Percentiles rank a stretch among this genome's conserved stretches.
Conservation (phyloP, 2,113 vertebrate species). For the Ursus arctos region DNA sequence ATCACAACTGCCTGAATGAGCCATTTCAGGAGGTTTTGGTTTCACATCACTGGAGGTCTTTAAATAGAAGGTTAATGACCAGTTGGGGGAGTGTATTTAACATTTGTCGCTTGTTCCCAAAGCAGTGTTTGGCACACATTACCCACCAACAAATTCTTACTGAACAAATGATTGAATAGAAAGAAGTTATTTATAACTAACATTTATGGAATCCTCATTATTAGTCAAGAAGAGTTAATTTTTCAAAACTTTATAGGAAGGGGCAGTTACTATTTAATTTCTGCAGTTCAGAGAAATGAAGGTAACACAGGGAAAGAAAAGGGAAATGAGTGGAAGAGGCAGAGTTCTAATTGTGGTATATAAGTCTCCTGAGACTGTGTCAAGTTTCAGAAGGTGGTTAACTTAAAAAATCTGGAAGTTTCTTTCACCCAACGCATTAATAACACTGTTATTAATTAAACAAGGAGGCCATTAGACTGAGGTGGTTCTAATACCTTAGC, state of each 20-base stretch:
- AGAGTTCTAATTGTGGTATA: not conserved
- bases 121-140: not conserved
- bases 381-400: not conserved
- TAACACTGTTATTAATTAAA: not conserved
- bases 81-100: not conserved
- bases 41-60: not conserved
- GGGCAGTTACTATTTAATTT: not conserved
- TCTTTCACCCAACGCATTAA: not conserved
- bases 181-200: not conserved
- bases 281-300: not conserved
- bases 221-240: not conserved
- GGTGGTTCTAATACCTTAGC: not conserved
- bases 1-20: not conserved
- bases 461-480: not conserved
- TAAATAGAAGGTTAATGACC: not conserved
- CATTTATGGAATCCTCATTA: not conserved
- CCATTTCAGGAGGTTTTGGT: not conserved
- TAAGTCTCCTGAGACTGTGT: not conserved
- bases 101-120: not conserved
- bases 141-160: not conserved
- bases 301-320: not conserved
- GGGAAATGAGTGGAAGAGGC: not conserved
- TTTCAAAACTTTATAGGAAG: not conserved
- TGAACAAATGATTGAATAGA: not conserved
- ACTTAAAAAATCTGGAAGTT: not conserved